Conservation (phyloP, 2,888 invertebrate species). For the Cotesia congregata region DNA sequence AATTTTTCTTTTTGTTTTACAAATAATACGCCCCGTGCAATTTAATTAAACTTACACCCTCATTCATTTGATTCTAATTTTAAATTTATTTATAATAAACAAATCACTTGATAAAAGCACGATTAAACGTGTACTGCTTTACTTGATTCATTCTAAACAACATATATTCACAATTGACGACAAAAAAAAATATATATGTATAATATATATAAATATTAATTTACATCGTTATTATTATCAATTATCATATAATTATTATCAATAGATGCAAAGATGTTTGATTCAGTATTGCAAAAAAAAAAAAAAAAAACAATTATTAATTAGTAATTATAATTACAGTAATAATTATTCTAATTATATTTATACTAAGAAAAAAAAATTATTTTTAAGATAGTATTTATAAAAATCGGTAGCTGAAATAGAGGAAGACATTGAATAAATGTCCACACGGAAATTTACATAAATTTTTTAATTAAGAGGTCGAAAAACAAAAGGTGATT, state of each 20-base stretch:
- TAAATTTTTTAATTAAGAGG: neutral
- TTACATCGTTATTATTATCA: neutral
- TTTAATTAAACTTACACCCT: neutral
- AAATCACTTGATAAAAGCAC: neutral
- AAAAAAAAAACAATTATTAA: neutral
- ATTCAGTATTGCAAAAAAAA: slow-evolving; percentile 9
- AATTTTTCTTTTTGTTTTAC: slow-evolving; percentile 8
- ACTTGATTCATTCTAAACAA: neutral
- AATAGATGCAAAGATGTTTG: slow-evolving; percentile 1
- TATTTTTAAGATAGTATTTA: neutral
- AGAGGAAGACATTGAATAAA: neutral
- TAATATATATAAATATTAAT: slow-evolving; percentile 23
- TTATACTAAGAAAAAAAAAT: neutral
- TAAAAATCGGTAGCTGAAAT: neutral
- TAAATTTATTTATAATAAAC: neutral
- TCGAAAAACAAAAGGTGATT: too few species aligned
- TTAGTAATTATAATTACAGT: neutral
- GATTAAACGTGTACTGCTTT: neutral
- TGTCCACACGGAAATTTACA: neutral
- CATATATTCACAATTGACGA: slow-evolving; percentile 17
- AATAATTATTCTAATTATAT: neutral
- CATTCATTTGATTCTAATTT: neutral
- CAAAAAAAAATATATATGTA: slow-evolving; percentile 27
- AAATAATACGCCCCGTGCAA: neutral
- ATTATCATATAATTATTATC: neutral